Percentiles rank a stretch among this genome's conserved stretches.
Conservation (phyloP, 2,888 invertebrate species). For the Lacanobia wlatinum region DNA sequence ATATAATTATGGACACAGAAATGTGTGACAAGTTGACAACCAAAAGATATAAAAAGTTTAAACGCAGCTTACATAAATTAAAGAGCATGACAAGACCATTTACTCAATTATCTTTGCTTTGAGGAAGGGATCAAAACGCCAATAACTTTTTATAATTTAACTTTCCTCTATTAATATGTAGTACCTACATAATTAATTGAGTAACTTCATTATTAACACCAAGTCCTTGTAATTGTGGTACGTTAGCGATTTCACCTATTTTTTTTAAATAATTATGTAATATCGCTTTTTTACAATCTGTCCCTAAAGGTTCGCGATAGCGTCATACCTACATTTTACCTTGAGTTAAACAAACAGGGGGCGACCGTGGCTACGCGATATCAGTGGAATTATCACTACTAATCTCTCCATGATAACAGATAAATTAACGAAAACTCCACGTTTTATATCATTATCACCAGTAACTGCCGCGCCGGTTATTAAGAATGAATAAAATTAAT, state of each 20-base stretch:
- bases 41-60: constrained; percentile 21
- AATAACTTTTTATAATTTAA: constrained; percentile 39
- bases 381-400: constrained; percentile 84
- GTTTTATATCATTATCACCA: constrained; percentile 49
- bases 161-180: constrained; percentile 3
- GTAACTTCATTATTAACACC: constrained; percentile 1
- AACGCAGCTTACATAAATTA: constrained; percentile 41
- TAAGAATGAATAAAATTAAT: constrained; percentile 62
- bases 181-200: background rate
- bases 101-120: constrained; percentile 41
- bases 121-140: constrained; percentile 29
- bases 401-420: constrained; percentile 78
- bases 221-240: background rate
- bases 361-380: constrained; percentile 71
- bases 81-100: constrained; percentile 38
- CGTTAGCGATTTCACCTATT: background rate
- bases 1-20: constrained; percentile 21
- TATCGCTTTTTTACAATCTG: constrained; percentile 23
- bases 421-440: constrained; percentile 74
- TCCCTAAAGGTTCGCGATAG: constrained; percentile 45
- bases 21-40: constrained; percentile 38
- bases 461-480: constrained; percentile 42
- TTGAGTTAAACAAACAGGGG: constrained; percentile 70
- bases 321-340: constrained; percentile 58
- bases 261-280: constrained; percentile 34